A percentile compares a stretch with the other conserved stretches of the same genome.
These are phyloP conservation scores for Nomada lathburiana DNA, from an alignment of 2,888 invertebrate genomes.

Conservation along the genomic window DNA sequence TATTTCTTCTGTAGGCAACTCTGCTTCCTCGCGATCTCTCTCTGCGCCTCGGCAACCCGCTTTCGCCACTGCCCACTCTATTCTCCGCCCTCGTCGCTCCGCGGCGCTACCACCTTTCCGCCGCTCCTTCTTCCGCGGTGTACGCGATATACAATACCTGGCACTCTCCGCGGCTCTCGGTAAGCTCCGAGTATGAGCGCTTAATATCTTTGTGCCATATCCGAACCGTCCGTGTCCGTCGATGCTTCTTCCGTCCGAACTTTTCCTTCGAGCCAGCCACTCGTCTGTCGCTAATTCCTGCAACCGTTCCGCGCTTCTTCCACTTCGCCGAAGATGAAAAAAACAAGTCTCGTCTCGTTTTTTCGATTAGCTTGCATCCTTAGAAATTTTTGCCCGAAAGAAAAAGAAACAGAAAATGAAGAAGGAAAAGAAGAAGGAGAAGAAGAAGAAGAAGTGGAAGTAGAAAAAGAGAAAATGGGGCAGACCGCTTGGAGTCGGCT, in stretches of 20 bases:
- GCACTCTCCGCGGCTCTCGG: conserved; percentile 55
- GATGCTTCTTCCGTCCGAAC: conserved; percentile 60
- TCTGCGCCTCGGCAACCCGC: conserved; percentile 60
- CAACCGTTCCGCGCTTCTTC: not conserved
- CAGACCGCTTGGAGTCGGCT: not conserved
- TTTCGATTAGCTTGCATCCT: not conserved
- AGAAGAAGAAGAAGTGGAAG: not conserved
- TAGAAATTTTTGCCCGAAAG: not conserved
- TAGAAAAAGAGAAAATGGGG: too few relatives aligned
- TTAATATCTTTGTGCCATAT: conserved; percentile 71
- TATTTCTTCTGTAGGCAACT: conserved; percentile 81
- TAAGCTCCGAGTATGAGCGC: conserved; percentile 67
- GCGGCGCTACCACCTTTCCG: conserved; percentile 52
- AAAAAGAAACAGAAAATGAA: not conserved
- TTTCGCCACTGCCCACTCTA: conserved; percentile 54
- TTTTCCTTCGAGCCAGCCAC: conserved; percentile 41
- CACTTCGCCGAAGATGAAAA: not conserved
- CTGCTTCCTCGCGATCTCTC: conserved; percentile 72
- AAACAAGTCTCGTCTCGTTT: not conserved
- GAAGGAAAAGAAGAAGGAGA: not conserved
- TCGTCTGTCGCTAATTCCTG: conserved; percentile 29
- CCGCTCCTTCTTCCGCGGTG: conserved; percentile 44
- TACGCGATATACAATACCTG: conserved; percentile 44
- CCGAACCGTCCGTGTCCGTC: conserved; percentile 61
- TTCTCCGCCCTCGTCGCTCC: conserved; percentile 50